Evolutionary conservation across 2,888 invertebrate genomes (phyloP), one percentile per base, ranked within the genome.

Genomic region (Proisotoma minuta): DNA sequence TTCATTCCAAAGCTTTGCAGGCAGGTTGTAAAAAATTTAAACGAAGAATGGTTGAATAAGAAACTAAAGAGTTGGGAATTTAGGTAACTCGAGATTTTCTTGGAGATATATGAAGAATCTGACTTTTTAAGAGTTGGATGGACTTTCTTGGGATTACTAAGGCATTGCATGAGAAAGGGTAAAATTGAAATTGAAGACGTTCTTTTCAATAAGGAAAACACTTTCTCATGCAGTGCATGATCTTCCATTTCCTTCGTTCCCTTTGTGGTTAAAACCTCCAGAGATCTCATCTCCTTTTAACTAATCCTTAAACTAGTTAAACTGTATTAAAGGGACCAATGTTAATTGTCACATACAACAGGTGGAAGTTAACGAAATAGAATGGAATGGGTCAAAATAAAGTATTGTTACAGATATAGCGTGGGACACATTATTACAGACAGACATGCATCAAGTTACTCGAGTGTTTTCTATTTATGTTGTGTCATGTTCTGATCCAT

Each of bases 91-190:
- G 18, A 43, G 43, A 43, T 43, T 43, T 4, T 20, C 18, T 43
- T 43, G 18, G 18, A 43, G 43, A 43, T 43, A 43, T 43, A 20
- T 43, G 43, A 43, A 43, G 43, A 43, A 43, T 43, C 43, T 43
- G 43, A 43, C 43, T 43, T 43, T 43, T 5, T 43, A 43, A 43
- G 43, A 15, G 5, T 43, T 43, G 15, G 15, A 34, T 15, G 34
- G 8, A 15, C 34, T 15, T 34, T n/a, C n/a, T n/a, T n/a, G n/a
- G n/a, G n/a, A n/a, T 34, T 34, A 34, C 34, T 43, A 12, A 43
- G 10, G 10, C 43, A 43, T 43, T 15, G 43, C 15, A 43, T 20
- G 43, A n/a, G 20, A n/a, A 43, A 43, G 43, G 43, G 43, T 43
- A 20, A 20, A 43, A 43, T 43, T 43, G 43, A 43, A 43, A 43